These are phyloP conservation scores for Grammomys dolichurus DNA, from an alignment of 2,113 vertebrate genomes.

Conservation along the genomic window DNA sequence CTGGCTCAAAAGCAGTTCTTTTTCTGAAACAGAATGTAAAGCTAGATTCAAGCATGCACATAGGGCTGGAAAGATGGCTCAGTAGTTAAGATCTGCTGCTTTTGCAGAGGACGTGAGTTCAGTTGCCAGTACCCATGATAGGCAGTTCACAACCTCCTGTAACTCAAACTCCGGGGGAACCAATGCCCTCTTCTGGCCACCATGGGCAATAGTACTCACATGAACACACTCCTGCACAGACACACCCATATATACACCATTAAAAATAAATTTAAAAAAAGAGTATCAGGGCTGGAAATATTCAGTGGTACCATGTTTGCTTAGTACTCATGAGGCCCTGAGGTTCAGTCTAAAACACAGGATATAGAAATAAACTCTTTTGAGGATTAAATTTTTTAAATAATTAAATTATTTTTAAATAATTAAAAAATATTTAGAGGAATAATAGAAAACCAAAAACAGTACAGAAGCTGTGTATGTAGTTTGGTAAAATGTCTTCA, in stretches of 20 bases:
- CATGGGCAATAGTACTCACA: background rate
- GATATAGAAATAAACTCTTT: background rate
- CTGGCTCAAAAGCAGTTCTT: background rate
- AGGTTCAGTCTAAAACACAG: background rate
- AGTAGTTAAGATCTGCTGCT: background rate
- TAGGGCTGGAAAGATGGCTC: background rate
- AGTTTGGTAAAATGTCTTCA: slow-evolving; percentile 22
- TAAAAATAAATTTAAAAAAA: background rate
- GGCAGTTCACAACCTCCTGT: background rate
- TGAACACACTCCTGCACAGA: background rate
- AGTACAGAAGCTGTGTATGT: background rate
- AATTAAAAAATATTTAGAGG: background rate
- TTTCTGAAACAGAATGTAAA: background rate
- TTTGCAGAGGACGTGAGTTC: background rate
- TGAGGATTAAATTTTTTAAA: background rate
- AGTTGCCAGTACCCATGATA: background rate
- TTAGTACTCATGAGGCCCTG: background rate
- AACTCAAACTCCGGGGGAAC: background rate
- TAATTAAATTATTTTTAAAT: too few relatives aligned
- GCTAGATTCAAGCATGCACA: background rate
- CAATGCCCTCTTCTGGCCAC: background rate
- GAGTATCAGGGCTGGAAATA: background rate
- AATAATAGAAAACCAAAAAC: background rate
- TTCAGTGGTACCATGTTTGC: background rate
- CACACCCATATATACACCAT: background rate